These are phyloP conservation scores for Micrastur ruficollis DNA, from an alignment of 2,797 vertebrate genomes.

Conservation along the genomic window DNA sequence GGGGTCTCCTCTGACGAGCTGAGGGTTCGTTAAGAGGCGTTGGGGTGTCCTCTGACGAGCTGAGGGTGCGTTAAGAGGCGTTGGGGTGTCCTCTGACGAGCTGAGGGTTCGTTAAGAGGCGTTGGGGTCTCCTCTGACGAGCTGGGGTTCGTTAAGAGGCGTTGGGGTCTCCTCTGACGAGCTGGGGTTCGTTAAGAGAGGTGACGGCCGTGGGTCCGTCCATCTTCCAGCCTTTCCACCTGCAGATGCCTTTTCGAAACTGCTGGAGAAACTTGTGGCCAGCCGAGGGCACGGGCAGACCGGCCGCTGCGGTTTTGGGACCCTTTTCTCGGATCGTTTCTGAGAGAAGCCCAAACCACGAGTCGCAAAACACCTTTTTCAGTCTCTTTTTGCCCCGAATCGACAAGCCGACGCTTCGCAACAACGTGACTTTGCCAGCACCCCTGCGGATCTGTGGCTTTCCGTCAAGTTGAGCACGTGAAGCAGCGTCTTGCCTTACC, in stretches of 20 bases:
- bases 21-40: too few relatives aligned
- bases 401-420: neutral
- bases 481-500: too few relatives aligned
- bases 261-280: neutral
- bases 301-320: neutral
- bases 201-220: rapidly evolving
- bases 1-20: too few relatives aligned
- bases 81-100: neutral
- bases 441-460: neutral
- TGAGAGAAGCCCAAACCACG: neutral
- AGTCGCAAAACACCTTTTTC: neutral
- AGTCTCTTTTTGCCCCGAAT: neutral
- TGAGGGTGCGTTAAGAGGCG: too few relatives aligned
- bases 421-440: rapidly evolving
- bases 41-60: too few relatives aligned
- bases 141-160: too few relatives aligned
- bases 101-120: neutral
- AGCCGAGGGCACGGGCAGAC: neutral
- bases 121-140: too few relatives aligned
- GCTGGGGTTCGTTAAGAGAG: neutral
- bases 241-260: neutral
- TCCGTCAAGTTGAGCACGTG: neutral
- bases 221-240: neutral
- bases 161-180: neutral
- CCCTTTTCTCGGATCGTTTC: neutral